Evolutionary conservation across 2,888 invertebrate genomes (phyloP), one percentile per base, ranked within the genome.

Genomic region (Neoscelio sp.): DNA sequence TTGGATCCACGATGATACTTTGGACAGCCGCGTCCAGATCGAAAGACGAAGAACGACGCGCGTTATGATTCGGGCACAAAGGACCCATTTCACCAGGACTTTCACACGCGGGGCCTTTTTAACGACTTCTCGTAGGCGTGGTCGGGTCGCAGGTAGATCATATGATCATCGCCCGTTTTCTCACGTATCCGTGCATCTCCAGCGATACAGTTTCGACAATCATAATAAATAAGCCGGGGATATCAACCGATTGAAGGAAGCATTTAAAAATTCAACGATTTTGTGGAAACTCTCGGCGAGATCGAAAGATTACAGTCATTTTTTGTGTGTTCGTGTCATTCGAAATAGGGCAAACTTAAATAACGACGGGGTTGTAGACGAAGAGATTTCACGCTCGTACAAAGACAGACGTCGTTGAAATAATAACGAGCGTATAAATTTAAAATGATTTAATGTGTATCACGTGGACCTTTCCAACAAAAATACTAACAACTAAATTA

Each of bases 101-200:
- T 85, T 85, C 85, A 85, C 86, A 86, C 86, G 86, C 85, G 83
- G 73, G 70, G 64, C 74, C 74, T 81, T 82, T 80, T 84, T 82
- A 81, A 82, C 80, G 67, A 30, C 30, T 30, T 48, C 50, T 74
- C 64, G 82, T 82, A 52, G 85, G 86, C 85, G 85, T 86, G 86
- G 86, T 68, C 52, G 68, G 58, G 60, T 76, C 78, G 80, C 85
- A 85, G 85, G 84, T 85, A 85, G 82, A 76, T 80, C 80, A 77
- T 78, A 62, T 67, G 67, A 62, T 75, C 52, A 75, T 75, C 71
- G 65, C 80, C 54, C 67, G 52, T 46, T 71, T 56, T 80, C 80
- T 73, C 77, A 77, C 77, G 68, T 77, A 54, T 77, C 56, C 50
- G 48, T 74, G 30, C 40, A 56, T 70, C 52, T 46, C 5, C 60